phyloP scores from a whole-genome alignment of 1,140 invertebrate species.

The Cotesia vestalis region DNA sequence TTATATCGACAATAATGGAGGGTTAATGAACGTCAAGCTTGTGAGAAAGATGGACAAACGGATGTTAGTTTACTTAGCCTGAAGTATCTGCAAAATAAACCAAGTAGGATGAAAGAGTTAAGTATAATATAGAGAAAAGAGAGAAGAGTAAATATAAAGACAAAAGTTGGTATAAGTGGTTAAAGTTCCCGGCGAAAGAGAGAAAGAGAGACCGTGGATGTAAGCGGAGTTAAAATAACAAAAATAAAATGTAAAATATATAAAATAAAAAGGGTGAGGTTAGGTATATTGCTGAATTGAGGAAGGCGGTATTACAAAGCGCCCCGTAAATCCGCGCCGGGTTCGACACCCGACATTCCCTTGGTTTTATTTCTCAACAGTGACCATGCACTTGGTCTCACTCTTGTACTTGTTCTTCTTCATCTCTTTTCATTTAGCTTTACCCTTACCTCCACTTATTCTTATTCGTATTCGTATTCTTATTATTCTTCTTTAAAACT shows the following conservation, averaged over 20 bases:
- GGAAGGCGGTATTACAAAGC: constrained; percentile 66
- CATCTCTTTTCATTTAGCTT: constrained; percentile 34
- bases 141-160: not conserved
- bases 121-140: not conserved
- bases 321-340: constrained; percentile 64
- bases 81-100: no score
- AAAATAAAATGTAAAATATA: no score
- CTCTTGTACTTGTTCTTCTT: constrained; percentile 33
- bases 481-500: constrained; percentile 6
- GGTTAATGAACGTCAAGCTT: constrained; percentile 31
- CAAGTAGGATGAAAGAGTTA: no score
- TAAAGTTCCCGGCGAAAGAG: constrained; percentile 19
- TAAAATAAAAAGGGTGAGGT: constrained; percentile 39
- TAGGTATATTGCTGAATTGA: constrained; percentile 64
- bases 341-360: constrained; percentile 65
- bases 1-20: constrained; percentile 16
- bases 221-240: no score
- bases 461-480: no score
- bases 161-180: not conserved
- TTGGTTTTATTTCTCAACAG: constrained; percentile 53
- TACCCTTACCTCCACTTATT: no score
- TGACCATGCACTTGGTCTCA: constrained; percentile 5
- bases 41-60: constrained; percentile 42
- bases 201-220: constrained; percentile 28
- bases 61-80: constrained; percentile 27